A percentile compares a stretch with the other conserved stretches of the same genome.
phyloP scores from a whole-genome alignment of 2,797 vertebrate genomes.

The Anomalospiza imberbis region DNA sequence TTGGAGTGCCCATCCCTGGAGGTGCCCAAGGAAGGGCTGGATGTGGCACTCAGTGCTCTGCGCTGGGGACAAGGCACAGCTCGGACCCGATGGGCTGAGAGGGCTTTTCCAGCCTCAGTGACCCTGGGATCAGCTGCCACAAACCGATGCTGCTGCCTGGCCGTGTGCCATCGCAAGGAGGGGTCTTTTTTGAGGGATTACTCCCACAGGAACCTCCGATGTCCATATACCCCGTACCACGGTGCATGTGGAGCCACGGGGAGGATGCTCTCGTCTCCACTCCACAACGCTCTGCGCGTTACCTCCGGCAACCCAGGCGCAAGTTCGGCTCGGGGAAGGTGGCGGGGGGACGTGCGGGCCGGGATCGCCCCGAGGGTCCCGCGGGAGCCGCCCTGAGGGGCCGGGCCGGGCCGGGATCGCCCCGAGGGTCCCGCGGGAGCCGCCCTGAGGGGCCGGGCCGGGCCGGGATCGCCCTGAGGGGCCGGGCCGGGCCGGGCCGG shows the following conservation, averaged over 20 bases:
- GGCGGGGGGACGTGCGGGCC: accelerated
- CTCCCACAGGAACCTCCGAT: not conserved
- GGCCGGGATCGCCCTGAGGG: too few species aligned
- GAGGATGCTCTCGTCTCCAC: accelerated
- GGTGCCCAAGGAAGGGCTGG: accelerated
- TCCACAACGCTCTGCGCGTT: accelerated
- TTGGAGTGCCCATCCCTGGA: not conserved
- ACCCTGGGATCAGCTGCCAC: not conserved
- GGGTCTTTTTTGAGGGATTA: too few species aligned
- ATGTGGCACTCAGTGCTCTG: accelerated
- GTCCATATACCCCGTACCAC: accelerated
- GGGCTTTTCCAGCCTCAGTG: not conserved
- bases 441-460: not conserved
- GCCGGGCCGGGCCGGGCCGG: too few species aligned
- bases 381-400: too few species aligned
- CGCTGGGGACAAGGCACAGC: too few species aligned
- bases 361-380: too few species aligned
- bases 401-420: too few species aligned
- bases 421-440: not conserved
- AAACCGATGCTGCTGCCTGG: accelerated
- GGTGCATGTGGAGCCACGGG: accelerated
- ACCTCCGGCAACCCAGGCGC: accelerated
- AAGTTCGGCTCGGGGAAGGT: not conserved
- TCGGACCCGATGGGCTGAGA: accelerated
- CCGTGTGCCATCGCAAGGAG: accelerated